A percentile compares a stretch with the other conserved stretches of the same genome.
Evolutionary conservation across 2,797 vertebrate genomes (phyloP).

Genomic region (Coregonus ussuriensis): DNA sequence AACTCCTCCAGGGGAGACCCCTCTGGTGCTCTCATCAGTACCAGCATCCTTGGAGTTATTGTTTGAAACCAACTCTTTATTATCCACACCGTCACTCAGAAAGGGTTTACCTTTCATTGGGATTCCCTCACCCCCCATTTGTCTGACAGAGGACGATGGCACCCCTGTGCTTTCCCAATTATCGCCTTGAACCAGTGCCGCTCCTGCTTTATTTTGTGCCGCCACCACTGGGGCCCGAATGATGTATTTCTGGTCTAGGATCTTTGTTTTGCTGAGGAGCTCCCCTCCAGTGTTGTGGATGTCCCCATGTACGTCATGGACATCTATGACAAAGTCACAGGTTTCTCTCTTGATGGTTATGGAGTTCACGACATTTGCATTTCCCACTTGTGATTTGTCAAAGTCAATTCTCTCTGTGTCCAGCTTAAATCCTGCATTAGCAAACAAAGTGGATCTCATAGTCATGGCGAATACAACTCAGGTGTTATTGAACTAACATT

Average conservation of each 20-base stretch:
- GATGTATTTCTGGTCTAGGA: constrained; percentile 71
- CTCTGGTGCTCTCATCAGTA: constrained; percentile 72
- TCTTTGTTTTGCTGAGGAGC: constrained; percentile 64
- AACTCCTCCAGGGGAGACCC: constrained; percentile 72
- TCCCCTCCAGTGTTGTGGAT: constrained; percentile 42
- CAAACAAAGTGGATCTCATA: constrained; percentile 85
- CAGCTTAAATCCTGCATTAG: constrained; percentile 67
- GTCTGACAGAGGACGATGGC: constrained; percentile 74
- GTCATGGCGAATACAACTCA: constrained; percentile 73
- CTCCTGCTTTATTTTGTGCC: constrained; percentile 55
- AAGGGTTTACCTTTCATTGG: constrained; percentile 82
- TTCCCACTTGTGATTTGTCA: constrained; percentile 43
- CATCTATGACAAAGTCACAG: constrained; percentile 66
- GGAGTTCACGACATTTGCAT: constrained; percentile 51
- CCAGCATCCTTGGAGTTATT: constrained; percentile 76
- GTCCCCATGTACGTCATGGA: constrained; percentile 63
- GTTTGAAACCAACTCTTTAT: constrained; percentile 77
- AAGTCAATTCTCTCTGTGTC: constrained; percentile 58
- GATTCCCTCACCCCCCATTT: constrained; percentile 85
- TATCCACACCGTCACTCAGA: constrained; percentile 78
- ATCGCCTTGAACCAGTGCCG: constrained; percentile 64
- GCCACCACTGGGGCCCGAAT: constrained; percentile 59
- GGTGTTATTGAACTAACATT: constrained; percentile 3
- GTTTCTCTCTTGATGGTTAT: constrained; percentile 73
- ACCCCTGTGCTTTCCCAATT: constrained; percentile 68